A percentile compares a stretch with the other conserved stretches of the same genome.
phyloP scores from a whole-genome alignment of 2,888 invertebrate species.

The Sarcophaga carnaria region DNA sequence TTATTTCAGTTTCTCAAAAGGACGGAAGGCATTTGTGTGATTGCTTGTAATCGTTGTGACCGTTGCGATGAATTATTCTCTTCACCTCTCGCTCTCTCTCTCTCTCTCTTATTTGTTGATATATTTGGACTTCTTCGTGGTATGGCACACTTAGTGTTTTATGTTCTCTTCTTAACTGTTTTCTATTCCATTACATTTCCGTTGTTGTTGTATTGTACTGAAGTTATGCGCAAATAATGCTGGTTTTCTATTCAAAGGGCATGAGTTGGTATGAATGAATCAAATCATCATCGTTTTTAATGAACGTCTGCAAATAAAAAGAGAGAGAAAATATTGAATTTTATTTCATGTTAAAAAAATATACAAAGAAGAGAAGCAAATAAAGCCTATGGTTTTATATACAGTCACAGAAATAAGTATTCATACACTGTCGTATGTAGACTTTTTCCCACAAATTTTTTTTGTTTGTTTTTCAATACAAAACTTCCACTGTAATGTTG shows the following conservation, averaged over 20 bases:
- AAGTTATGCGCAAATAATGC: background rate
- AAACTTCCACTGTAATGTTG: no score
- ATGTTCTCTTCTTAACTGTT: background rate
- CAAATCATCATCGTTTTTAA: constrained; percentile 41
- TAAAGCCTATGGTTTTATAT: no score
- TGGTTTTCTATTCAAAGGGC: background rate
- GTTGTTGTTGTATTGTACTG: background rate
- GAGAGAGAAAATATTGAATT: background rate
- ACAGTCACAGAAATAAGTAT: no score
- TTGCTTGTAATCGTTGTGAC: constrained; percentile 64
- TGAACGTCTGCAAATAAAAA: constrained; percentile 44
- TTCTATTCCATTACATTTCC: constrained; percentile 50
- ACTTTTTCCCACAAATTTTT: no score
- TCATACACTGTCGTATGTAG: no score
- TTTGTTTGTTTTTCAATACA: no score
- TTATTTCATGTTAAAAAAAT: no score
- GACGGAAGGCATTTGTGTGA: constrained; percentile 75
- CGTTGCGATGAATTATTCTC: constrained; percentile 58
- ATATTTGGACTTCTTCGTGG: constrained; percentile 61
- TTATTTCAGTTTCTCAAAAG: constrained; percentile 47
- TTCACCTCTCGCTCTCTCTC: constrained; percentile 40
- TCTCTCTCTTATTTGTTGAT: background rate
- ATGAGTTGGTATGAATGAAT: background rate
- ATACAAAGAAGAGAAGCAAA: no score
- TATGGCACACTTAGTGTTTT: constrained; percentile 65